Percentiles rank a stretch among this genome's conserved stretches.
Conservation (phyloP, 2,113 vertebrate genomes). For the Muntiacus muntjak region DNA sequence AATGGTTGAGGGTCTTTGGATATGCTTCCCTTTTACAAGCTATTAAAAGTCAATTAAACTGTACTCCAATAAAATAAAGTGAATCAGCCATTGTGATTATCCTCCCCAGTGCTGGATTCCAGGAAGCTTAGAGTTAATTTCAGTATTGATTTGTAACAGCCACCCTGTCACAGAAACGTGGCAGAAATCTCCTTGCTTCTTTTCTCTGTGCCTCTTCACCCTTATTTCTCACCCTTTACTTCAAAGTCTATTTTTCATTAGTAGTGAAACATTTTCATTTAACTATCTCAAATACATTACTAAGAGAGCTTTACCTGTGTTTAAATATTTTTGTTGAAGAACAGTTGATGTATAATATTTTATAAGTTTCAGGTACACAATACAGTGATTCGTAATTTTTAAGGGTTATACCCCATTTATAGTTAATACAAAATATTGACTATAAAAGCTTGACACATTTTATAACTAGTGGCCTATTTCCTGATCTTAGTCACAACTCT, state of each 20-base stretch:
- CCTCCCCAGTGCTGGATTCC: background rate
- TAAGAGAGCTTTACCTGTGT: background rate
- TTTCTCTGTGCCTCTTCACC: background rate
- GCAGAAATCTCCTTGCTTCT: background rate
- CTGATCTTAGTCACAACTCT: background rate
- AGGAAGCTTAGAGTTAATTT: background rate
- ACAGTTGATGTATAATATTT: background rate
- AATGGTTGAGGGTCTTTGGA: background rate
- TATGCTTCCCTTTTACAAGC: background rate
- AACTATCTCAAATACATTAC: background rate
- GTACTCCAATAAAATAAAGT: background rate
- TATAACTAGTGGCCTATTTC: background rate
- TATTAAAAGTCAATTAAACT: background rate
- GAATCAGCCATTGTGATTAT: background rate
- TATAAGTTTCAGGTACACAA: background rate
- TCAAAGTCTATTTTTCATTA: background rate
- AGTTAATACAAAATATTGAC: background rate
- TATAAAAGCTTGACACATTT: background rate
- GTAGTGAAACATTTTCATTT: background rate
- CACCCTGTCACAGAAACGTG: background rate
- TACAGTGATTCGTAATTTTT: background rate
- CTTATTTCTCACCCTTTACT: background rate
- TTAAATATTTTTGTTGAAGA: background rate
- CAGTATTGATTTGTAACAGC: background rate
- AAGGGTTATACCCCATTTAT: background rate